Percentiles rank a stretch among this genome's conserved stretches.
Evolutionary conservation across 1,140 invertebrate species (phyloP).

Genomic region (Brachionus manjavacas): DNA sequence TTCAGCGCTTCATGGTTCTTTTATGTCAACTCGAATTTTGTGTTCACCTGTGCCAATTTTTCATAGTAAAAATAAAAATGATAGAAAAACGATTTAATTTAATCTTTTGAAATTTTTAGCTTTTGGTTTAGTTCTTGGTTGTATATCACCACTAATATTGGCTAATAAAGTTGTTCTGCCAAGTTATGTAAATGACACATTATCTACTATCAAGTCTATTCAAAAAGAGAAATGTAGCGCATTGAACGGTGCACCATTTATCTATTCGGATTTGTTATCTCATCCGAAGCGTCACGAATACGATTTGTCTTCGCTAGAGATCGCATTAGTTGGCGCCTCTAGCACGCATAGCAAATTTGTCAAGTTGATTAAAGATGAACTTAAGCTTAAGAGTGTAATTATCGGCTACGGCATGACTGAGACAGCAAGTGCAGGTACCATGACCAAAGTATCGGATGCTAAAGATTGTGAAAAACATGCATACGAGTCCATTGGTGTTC

Average conservation of each 20-base stretch:
- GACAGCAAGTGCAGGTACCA: neutral
- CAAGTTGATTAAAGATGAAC: neutral
- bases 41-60: conserved; percentile 29
- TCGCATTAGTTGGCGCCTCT: neutral
- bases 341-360: neutral
- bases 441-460: neutral
- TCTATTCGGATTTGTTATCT: conserved; percentile 80
- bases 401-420: conserved; percentile 35
- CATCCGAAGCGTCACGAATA: conserved; percentile 52
- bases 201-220: conserved; percentile 65
- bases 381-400: neutral
- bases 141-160: conserved; percentile 63
- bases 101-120: conserved; percentile 77
- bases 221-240: conserved; percentile 71
- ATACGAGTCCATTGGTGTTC: conserved; percentile 6
- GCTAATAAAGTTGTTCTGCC: conserved; percentile 71
- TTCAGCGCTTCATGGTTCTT: conserved; percentile 41
- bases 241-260: conserved; percentile 86
- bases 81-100: neutral
- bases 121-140: conserved; percentile 73
- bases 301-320: conserved; percentile 56
- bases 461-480: conserved; percentile 2
- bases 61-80: neutral
- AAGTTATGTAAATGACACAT: conserved; percentile 65
- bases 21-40: conserved; percentile 46